Evolutionary conservation across 2,797 vertebrate species (phyloP), one percentile per base, ranked within the genome.

Genomic region (Lophotriccus pileatus): DNA sequence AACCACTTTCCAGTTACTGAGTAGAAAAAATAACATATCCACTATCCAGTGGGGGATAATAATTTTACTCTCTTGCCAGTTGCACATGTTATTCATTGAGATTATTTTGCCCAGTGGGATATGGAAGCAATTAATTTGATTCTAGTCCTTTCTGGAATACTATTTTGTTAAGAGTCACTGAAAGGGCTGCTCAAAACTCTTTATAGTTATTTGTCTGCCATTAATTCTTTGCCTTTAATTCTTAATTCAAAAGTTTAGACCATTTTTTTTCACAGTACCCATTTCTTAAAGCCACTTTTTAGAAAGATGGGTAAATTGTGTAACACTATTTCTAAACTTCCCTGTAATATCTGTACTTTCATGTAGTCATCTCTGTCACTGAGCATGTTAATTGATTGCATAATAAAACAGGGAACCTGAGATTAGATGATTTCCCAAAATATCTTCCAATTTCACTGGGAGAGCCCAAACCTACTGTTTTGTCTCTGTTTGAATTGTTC

Each of bases 301-400:
- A 9, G 78, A 73, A 66, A 81, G 36, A 44, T 4, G 3, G 14
- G 49, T 78, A 37, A 59, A 69, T 93, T 91, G 32, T 72, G 66
- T 94, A 93, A 93, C 78, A 72, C 43, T 75, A 53, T 90, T 87
- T 91, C 84, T 86, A 84, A 92, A 89, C 67, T 69, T 90, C n/a
- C 63, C 36, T 66, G 36, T 56, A 68, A 66, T 82, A 24, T 87
- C 55, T 79, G 17, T 67, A 36, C 92, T 89, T 79, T 93, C 37
- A 53, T 70, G n/a, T 36, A 58, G 34, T 84, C 63, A 80, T 75
- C 68, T 90, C 77, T 59, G 58, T 67, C 46, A 58, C 69, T 87
- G 32, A 68, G 36, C 32, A 32, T 44, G 32, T 79, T 84, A 10
- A 30, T 68, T 93, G 77, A 49, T 92, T 93, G 87, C 53, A 32